Percentiles rank a stretch among this genome's conserved stretches.
Conservation (phyloP, 2,797 vertebrate genomes). For the Gallinago stenura region DNA sequence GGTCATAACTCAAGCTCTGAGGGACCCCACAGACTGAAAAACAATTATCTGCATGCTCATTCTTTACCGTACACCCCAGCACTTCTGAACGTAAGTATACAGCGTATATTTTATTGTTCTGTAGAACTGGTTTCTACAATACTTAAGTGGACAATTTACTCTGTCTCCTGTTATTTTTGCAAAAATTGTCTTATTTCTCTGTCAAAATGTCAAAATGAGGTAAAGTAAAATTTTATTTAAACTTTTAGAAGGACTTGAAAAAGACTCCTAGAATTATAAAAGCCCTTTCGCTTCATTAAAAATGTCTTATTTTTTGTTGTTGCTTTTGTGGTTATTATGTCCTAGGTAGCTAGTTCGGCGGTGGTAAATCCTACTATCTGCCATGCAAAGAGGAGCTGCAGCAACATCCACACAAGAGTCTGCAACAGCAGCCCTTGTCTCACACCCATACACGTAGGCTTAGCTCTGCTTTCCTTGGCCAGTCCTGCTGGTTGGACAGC, state of each 20-base stretch:
- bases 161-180: not conserved
- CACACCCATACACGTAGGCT: rapidly evolving
- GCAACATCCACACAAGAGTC: not conserved
- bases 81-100: not conserved
- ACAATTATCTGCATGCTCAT: not conserved
- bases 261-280: not conserved
- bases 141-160: not conserved
- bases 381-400: not conserved
- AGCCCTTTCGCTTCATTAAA: not conserved
- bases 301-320: not conserved
- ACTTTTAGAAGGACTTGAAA: not conserved
- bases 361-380: not conserved
- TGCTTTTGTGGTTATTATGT: not conserved
- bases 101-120: not conserved
- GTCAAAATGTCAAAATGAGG: not conserved
- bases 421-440: not conserved
- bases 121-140: not conserved
- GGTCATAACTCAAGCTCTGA: not conserved
- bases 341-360: not conserved
- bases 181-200: not conserved
- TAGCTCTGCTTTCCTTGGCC: not conserved
- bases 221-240: not conserved
- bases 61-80: not conserved
- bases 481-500: not conserved
- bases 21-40: not conserved